phyloP scores from a whole-genome alignment of 2,113 vertebrate species.

The Sisor rabdophorus region DNA sequence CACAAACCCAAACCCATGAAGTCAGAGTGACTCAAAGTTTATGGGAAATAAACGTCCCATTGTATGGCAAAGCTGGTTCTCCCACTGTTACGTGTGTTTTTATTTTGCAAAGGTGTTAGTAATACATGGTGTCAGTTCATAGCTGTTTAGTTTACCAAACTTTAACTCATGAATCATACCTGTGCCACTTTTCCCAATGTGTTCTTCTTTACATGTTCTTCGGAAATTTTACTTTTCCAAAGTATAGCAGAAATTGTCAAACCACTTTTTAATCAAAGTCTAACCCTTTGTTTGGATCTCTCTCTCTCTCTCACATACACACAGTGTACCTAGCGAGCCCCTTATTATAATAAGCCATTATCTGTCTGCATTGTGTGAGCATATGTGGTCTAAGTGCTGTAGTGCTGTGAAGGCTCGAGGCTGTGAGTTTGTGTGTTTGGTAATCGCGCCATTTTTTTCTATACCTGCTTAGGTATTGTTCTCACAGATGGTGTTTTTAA shows the following conservation, averaged over 20 bases:
- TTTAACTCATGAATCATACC: not conserved
- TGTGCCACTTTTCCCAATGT: not conserved
- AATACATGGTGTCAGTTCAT: not conserved
- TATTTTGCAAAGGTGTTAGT: not conserved
- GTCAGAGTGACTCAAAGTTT: constrained; percentile 33
- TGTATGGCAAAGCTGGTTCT: not conserved
- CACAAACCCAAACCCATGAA: constrained; percentile 51
- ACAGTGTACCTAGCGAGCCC: constrained; percentile 51
- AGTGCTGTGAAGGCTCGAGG: constrained; percentile 63
- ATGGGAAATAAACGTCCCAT: constrained; percentile 35
- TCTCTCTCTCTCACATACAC: constrained; percentile 30
- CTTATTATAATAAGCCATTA: constrained; percentile 59
- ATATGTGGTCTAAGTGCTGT: constrained; percentile 67
- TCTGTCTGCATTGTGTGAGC: constrained; percentile 72
- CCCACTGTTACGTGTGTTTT: not conserved
- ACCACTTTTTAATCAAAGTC: not conserved
- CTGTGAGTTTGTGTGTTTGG: constrained; percentile 45
- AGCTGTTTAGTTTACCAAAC: not conserved
- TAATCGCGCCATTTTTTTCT: constrained; percentile 58
- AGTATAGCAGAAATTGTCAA: not conserved
- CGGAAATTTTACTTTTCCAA: not conserved
- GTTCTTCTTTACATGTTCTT: not conserved
- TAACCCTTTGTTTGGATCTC: constrained; percentile 38
- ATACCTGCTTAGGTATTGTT: constrained; percentile 65
- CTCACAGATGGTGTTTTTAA: constrained; percentile 53